These are phyloP conservation scores for Perdita meconis DNA, from an alignment of 2,888 invertebrate species.

Conservation along the genomic window DNA sequence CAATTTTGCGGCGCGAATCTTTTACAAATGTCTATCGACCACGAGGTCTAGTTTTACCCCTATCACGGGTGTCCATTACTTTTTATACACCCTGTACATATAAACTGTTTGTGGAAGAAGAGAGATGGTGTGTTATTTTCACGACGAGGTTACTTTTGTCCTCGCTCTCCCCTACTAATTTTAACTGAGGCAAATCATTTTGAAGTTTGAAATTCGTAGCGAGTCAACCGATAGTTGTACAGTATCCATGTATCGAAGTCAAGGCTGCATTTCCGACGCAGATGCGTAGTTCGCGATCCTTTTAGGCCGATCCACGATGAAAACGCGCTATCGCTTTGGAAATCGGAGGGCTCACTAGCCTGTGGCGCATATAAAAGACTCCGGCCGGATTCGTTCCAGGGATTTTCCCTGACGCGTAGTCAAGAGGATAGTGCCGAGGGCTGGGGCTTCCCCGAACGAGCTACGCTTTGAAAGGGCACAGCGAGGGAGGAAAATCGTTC, in stretches of 20 bases:
- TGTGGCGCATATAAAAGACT: slow-evolving; percentile 49
- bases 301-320: slow-evolving; percentile 15
- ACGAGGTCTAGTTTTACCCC: too few relatives aligned
- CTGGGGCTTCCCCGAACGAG: slow-evolving; percentile 6
- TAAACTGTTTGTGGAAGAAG: too few relatives aligned
- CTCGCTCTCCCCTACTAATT: too few relatives aligned
- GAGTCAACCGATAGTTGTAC: too few relatives aligned
- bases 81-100: too few relatives aligned
- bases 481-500: slow-evolving; percentile 43
- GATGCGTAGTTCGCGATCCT: neutral
- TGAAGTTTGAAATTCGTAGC: too few relatives aligned
- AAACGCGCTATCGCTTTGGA: slow-evolving; percentile 60
- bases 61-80: too few relatives aligned
- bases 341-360: slow-evolving; percentile 52
- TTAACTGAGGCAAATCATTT: too few relatives aligned
- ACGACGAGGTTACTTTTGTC: too few relatives aligned
- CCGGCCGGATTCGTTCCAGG: slow-evolving; percentile 43
- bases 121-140: too few relatives aligned
- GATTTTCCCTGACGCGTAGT: slow-evolving; percentile 52
- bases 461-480: slow-evolving; percentile 3
- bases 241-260: neutral
- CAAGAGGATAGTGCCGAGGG: slow-evolving; percentile 29
- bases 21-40: too few relatives aligned
- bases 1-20: too few relatives aligned
- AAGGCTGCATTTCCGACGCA: neutral